phyloP scores from a whole-genome alignment of 1,140 invertebrate species.

The Oedothorax gibbosus region DNA sequence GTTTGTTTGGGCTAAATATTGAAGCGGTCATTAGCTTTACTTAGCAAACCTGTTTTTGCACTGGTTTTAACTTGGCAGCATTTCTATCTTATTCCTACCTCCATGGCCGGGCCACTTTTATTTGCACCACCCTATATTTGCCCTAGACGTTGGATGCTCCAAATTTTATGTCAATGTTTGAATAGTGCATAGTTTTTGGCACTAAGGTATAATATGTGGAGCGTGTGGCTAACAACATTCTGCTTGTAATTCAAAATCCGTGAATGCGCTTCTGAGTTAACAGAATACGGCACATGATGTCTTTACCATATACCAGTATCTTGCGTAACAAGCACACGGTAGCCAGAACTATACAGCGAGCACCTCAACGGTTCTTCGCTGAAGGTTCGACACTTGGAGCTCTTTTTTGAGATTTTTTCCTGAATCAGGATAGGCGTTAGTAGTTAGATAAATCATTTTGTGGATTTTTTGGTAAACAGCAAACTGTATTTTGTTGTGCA shows the following conservation, averaged over 20 bases:
- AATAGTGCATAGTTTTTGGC: background rate
- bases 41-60: too few relatives aligned
- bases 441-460: background rate
- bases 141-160: background rate
- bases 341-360: background rate
- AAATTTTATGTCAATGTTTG: constrained; percentile 3
- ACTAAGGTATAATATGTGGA: background rate
- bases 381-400: background rate
- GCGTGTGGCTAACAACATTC: constrained; percentile 19
- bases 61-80: too few relatives aligned
- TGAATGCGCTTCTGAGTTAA: constrained; percentile 30
- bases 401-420: constrained; percentile 19
- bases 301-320: background rate
- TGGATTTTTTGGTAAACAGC: too few relatives aligned
- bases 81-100: too few relatives aligned
- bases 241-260: constrained; percentile 4
- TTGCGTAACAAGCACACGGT: background rate
- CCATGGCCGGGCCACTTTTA: too few relatives aligned
- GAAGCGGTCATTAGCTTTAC: too few relatives aligned
- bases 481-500: too few relatives aligned
- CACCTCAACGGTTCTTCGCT: background rate
- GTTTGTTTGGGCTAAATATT: too few relatives aligned
- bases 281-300: background rate
- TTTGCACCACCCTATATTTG: too few relatives aligned
- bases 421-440: constrained; percentile 49